A percentile compares a stretch with the other conserved stretches of the same genome.
phyloP scores from a whole-genome alignment of 2,113 vertebrate species.

The Pollimyrus isidori region DNA sequence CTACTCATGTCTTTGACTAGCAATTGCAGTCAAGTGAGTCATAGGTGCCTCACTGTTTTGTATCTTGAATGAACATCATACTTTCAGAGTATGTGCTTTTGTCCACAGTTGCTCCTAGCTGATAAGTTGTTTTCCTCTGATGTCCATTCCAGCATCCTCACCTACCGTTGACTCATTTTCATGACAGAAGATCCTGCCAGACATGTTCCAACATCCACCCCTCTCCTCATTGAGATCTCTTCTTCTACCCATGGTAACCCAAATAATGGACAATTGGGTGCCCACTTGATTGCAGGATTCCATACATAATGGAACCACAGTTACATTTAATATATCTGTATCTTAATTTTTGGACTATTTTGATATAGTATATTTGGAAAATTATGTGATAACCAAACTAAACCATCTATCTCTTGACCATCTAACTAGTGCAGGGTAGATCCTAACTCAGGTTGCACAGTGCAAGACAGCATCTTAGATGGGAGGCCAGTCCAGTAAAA shows the following conservation, averaged over 20 bases:
- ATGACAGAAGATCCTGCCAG: neutral
- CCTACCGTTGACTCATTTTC: neutral
- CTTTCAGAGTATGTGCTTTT: neutral
- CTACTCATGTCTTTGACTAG: neutral
- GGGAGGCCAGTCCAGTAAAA: neutral
- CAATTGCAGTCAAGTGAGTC: conserved; percentile 5
- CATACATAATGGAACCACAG: neutral
- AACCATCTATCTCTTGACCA: neutral
- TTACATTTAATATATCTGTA: neutral
- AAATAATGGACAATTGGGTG: neutral
- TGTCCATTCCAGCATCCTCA: neutral
- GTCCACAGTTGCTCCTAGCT: neutral
- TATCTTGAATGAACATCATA: neutral
- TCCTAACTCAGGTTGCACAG: neutral
- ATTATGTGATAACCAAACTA: neutral
- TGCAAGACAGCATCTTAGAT: neutral
- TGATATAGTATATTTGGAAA: neutral
- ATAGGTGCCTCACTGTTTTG: neutral
- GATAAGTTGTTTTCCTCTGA: neutral
- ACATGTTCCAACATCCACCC: neutral
- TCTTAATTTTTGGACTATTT: neutral
- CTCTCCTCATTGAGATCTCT: neutral
- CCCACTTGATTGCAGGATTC: neutral
- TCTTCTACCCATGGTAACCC: neutral
- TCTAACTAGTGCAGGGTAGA: neutral